Evolutionary conservation across 2,113 vertebrate species (phyloP), one percentile per base, ranked within the genome.

Genomic region (Ramphastos sulfuratus): DNA sequence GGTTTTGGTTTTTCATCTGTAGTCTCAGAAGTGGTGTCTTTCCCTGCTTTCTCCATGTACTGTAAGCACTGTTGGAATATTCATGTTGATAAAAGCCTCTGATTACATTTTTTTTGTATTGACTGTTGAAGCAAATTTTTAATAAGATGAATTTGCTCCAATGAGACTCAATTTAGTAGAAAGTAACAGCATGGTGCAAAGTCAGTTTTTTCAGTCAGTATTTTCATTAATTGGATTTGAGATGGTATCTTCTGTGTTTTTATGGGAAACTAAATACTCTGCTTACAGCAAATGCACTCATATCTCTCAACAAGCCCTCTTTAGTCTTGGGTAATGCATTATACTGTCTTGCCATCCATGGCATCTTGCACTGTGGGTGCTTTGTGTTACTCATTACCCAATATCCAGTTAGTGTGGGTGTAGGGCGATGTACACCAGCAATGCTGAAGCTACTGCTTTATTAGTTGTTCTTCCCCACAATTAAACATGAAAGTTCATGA

Each of bases 371-470:
- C 18, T 5, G 14, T 28, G 30, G 39, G 16, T 52, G 25, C 42
- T 28, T 61, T 52, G 13, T 58, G 35, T 46, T 74, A 56, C 30
- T 17, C 7, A 5, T 61, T 21, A 24, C 52, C 17, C 64, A 28
- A 5, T 0, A 0, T 1, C 12, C 4, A 19, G 13, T 18, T 61
- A 52, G 2, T 21, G 25, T 3, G 31, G 30, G 12, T 19, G 65
- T 12, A 39, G 18, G 8, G 4, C 1, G 1, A 12, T 66, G 30
- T 28, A 28, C n/a, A 55, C 15, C 65, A 71, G 5, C 42, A 71
- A 35, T 23, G 42, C 8, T 33, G 84, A 25, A 89, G 18, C 16
- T 60, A 37, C 39, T 54, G 4, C 13, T 50, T 17, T 12, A 13
- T 8, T 35, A 12, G 18, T 4, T 86, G 3, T 9, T 69, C 89